Conservation (phyloP, 1,140 invertebrate species). For the Trachelipus rathkii region DNA sequence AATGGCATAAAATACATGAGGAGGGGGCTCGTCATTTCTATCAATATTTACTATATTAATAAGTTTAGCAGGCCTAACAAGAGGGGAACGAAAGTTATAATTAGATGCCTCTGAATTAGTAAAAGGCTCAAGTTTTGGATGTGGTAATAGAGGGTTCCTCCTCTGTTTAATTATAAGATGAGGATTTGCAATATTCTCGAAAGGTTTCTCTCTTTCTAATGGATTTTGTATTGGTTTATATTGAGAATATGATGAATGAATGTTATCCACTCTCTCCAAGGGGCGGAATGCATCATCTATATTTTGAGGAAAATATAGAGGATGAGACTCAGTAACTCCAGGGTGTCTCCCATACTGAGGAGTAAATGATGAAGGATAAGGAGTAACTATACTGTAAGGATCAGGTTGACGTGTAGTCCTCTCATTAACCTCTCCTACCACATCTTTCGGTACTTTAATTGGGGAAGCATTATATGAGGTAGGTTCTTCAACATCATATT, state of each 20-base stretch:
- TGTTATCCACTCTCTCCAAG: no score
- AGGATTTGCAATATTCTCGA: no score
- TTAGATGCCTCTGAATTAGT: no score
- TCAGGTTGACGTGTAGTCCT: not conserved
- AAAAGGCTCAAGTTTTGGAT: no score
- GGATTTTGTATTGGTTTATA: no score
- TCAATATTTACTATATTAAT: not conserved
- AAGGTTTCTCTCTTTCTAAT: no score
- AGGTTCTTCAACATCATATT: not conserved
- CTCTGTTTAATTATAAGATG: no score
- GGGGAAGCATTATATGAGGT: not conserved
- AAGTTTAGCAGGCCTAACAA: not conserved
- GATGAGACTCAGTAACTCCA: not conserved
- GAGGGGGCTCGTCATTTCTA: not conserved
- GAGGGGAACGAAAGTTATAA: no score
- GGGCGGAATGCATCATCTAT: no score
- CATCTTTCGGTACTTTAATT: not conserved
- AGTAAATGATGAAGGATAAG: not conserved
- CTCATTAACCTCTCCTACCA: not conserved
- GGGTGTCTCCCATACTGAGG: constrained; percentile 3
- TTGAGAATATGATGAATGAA: no score
- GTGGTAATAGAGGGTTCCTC: no score
- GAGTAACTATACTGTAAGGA: not conserved
- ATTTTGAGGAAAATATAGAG: not conserved
- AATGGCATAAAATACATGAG: constrained; percentile 7